These are phyloP conservation scores for Megaptera novaeangliae DNA, from an alignment of 2,113 vertebrate genomes.

Conservation along the genomic window DNA sequence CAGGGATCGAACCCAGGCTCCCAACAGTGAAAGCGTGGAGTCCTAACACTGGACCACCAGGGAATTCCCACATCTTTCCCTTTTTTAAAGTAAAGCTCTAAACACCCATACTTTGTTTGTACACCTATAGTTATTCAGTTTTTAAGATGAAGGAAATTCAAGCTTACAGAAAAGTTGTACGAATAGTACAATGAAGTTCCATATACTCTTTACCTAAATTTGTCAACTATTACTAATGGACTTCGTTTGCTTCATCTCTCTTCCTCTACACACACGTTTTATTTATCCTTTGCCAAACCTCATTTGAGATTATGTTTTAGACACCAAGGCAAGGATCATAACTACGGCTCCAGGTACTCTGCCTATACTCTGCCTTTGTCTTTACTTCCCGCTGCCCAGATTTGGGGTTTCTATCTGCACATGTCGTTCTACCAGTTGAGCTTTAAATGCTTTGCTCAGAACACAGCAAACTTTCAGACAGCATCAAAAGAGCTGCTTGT, in stretches of 20 bases:
- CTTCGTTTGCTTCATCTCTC: neutral
- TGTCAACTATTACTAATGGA: neutral
- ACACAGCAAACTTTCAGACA: neutral
- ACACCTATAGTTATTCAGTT: neutral
- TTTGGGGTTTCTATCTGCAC: neutral
- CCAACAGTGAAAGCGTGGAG: neutral
- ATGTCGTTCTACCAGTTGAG: neutral
- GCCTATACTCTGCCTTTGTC: neutral
- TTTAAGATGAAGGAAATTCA: neutral
- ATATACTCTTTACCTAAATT: neutral
- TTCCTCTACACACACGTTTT: neutral
- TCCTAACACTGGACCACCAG: neutral
- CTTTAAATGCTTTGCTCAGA: neutral
- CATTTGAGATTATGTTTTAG: neutral
- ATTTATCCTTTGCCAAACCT: neutral
- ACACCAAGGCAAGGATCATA: neutral
- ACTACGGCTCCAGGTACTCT: neutral
- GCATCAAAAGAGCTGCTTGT: neutral
- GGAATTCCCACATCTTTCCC: neutral
- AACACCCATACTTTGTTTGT: neutral
- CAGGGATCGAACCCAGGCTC: neutral
- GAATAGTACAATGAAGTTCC: neutral
- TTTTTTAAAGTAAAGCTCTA: neutral
- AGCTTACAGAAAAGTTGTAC: neutral
- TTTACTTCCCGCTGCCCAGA: neutral